Conservation (phyloP, 2,888 invertebrate genomes). For the Timema cristinae region DNA sequence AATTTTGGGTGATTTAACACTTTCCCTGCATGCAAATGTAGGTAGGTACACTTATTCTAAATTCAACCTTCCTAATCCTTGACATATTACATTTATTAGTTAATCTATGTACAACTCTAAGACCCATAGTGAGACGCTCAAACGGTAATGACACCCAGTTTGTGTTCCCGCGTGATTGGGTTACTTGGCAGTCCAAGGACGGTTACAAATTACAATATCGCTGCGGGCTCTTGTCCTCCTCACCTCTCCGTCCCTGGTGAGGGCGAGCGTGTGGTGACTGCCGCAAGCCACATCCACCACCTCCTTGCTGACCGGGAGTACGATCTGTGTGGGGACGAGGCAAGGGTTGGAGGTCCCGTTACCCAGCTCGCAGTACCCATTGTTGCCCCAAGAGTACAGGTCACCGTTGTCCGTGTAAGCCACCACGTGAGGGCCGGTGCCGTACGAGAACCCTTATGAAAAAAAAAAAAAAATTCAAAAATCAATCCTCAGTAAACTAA, state of each 20-base stretch:
- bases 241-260: conserved; percentile 56
- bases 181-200: too few species aligned
- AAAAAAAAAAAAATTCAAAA: background rate
- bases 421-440: conserved; percentile 57
- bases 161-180: too few species aligned
- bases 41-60: too few species aligned
- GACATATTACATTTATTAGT: too few species aligned
- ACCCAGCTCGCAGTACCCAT: conserved; percentile 55
- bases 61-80: too few species aligned
- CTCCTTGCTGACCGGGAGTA: conserved; percentile 46
- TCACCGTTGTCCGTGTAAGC: conserved; percentile 53
- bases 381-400: conserved; percentile 58
- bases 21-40: too few species aligned
- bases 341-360: conserved; percentile 54
- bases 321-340: conserved; percentile 47
- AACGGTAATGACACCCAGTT: too few species aligned
- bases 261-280: conserved; percentile 54
- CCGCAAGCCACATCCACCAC: conserved; percentile 55
- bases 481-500: too few species aligned
- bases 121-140: too few species aligned
- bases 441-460: conserved; percentile 50
- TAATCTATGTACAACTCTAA: too few species aligned
- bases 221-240: conserved; percentile 4
- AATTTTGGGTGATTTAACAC: too few species aligned
- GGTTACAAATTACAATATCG: too few species aligned